Conservation (phyloP, 2,797 vertebrate species). For the Chrosomus eos region DNA sequence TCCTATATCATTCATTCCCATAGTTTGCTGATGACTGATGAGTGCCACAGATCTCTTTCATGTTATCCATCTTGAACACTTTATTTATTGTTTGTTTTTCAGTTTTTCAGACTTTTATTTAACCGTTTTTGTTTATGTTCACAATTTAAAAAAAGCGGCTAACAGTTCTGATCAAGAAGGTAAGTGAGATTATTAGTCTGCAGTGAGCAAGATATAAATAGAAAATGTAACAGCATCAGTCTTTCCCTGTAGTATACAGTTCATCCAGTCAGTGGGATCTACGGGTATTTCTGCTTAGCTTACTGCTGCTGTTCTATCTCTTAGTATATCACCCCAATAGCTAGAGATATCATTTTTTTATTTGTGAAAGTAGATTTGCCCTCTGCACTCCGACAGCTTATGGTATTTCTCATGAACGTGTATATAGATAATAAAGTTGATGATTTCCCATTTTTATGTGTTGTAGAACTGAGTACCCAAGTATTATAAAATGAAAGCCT, state of each 20-base stretch:
- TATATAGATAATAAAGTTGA: neutral
- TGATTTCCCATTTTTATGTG: neutral
- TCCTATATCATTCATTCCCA: neutral
- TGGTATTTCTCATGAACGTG: neutral
- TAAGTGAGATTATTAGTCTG: slow-evolving; percentile 68
- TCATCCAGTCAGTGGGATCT: neutral
- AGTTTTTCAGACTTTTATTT: slow-evolving; percentile 70
- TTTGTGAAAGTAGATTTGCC: neutral
- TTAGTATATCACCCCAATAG: neutral
- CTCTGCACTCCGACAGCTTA: neutral
- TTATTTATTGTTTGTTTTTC: slow-evolving; percentile 34
- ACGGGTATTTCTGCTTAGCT: slow-evolving; percentile 1
- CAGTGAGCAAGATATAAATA: slow-evolving; percentile 48
- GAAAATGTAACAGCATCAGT: neutral
- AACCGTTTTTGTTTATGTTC: slow-evolving; percentile 64
- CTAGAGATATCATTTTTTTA: neutral
- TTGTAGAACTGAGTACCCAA: neutral
- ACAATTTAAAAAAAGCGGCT: slow-evolving; percentile 76
- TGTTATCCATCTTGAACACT: slow-evolving; percentile 11
- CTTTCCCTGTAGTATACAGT: slow-evolving; percentile 1
- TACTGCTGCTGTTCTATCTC: neutral
- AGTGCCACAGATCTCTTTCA: neutral
- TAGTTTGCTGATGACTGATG: neutral
- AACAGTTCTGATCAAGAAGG: slow-evolving; percentile 75
- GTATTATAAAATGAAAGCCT: neutral